Evolutionary conservation across 2,113 vertebrate species (phyloP).

Genomic region (Melanostigma gelatinosum): DNA sequence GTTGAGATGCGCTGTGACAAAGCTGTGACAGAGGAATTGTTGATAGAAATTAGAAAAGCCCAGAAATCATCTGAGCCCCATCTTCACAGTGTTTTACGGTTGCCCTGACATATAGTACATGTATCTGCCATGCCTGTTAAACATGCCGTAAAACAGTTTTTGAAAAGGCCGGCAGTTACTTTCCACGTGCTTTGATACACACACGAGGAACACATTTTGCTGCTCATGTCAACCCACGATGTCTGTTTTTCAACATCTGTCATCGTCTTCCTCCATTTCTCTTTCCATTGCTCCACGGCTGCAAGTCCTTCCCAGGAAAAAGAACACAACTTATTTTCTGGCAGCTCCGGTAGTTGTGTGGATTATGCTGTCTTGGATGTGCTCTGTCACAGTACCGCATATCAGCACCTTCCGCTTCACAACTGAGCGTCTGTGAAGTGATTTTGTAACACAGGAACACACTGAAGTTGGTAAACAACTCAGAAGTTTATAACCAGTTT

Average conservation of each 20-base stretch:
- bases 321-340: constrained; percentile 31
- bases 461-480: constrained; percentile 8
- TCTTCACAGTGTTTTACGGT: background rate
- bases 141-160: background rate
- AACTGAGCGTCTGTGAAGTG: constrained; percentile 34
- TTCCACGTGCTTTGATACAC: constrained; percentile 2
- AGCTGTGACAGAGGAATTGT: background rate
- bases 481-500: background rate
- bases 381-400: constrained; percentile 24
- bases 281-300: constrained; percentile 33
- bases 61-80: background rate
- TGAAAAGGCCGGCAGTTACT: background rate
- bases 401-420: constrained; percentile 16
- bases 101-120: background rate
- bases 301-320: constrained; percentile 45
- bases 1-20: background rate
- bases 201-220: constrained; percentile 28
- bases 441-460: constrained; percentile 35
- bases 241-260: constrained; percentile 39
- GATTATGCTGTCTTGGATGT: constrained; percentile 45
- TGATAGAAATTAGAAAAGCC: background rate
- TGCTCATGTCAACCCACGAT: constrained; percentile 16
- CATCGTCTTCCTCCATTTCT: constrained; percentile 24
- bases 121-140: background rate
- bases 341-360: constrained; percentile 36